Base-by-base conservation (phyloP, 2,797 vertebrate species). In the Tenualosa thibaudeaui region DNA sequence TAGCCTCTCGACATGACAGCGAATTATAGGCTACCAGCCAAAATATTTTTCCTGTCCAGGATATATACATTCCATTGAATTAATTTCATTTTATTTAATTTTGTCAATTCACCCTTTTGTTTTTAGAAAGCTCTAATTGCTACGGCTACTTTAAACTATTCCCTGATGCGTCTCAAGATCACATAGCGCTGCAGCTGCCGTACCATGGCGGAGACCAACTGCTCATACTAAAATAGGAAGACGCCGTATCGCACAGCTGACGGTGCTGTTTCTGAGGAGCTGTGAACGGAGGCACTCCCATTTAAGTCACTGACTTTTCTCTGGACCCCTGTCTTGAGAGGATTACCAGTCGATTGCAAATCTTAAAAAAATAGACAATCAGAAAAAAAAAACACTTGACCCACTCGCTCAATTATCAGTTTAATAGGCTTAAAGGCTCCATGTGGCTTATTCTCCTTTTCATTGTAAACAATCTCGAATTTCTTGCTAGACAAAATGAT, bases 211-310 rank as follows among this genome's bases (percentile, higher is more conserved):
- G 84, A 65, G 86, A 91, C 87, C 89, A 92, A 94, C 92, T 95
- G 93, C 89, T 89, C 82, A 90, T 90, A 93, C 96, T 97, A 97
- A 96, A 97, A 97, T 96, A 96, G 96, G 96, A 94, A 93, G 88
- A 89, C 92, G 94, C 92, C 91, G 90, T 88, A 92, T 94, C 93
- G 95, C 94, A 94, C 94, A 95, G 96, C 96, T 95, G 96, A 96
- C 96, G 84, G 68, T 91, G 95, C 95, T 94, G 90, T 95, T 96
- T 95, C 93, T 31, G 86, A 88, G 87, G 92, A 91, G 92, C 91
- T 84, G 60, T 75, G 87, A 89, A 87, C 86, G 89, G 86, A 78
- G 71, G 40, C 88, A 94, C 90, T 88, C 89, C 93, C 92, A 93
- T 95, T 96, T 94, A 92, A 93, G 92, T 94, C 90, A 86, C 90